These are phyloP conservation scores for Leucophenga varia DNA, from an alignment of 1,140 invertebrate genomes.

Conservation along the genomic window DNA sequence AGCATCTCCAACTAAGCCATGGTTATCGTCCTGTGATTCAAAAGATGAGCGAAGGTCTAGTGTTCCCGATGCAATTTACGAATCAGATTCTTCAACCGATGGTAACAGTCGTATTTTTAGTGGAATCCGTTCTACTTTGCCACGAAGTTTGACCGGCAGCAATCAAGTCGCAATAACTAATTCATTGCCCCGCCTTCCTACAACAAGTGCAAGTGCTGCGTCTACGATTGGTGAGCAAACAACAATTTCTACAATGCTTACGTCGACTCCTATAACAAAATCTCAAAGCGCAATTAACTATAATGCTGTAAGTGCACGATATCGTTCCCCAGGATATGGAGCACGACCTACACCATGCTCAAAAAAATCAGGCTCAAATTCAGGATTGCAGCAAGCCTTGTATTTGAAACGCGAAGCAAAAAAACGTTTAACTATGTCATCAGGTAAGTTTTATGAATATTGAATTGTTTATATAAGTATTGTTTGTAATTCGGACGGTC, in stretches of 20 bases:
- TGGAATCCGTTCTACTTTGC: conserved; percentile 63
- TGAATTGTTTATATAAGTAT: no score
- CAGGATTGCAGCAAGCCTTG: conserved; percentile 66
- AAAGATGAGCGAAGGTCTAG: conserved; percentile 61
- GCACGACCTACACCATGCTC: conserved; percentile 57
- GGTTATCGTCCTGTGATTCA: conserved; percentile 50
- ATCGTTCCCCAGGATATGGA: conserved; percentile 77
- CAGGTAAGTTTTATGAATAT: conserved; percentile 55
- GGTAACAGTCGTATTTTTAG: conserved; percentile 63
- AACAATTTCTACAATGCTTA: conserved; percentile 25
- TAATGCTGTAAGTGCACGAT: conserved; percentile 80
- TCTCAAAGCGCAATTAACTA: conserved; percentile 68
- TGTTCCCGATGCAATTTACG: conserved; percentile 68
- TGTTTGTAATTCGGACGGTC: no score
- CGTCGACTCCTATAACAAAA: conserved; percentile 66
- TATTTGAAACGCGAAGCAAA: conserved; percentile 60
- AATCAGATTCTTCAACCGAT: conserved; percentile 64
- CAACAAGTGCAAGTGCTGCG: conserved; percentile 51
- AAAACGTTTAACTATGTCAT: conserved; percentile 60
- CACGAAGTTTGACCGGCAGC: conserved; percentile 64
- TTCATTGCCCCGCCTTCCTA: conserved; percentile 71
- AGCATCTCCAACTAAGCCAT: conserved; percentile 57
- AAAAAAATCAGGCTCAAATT: conserved; percentile 71
- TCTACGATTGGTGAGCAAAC: conserved; percentile 37
- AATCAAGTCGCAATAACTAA: conserved; percentile 66